phyloP scores from a whole-genome alignment of 2,113 vertebrate species.

The Nothocercus nigrocapillus region DNA sequence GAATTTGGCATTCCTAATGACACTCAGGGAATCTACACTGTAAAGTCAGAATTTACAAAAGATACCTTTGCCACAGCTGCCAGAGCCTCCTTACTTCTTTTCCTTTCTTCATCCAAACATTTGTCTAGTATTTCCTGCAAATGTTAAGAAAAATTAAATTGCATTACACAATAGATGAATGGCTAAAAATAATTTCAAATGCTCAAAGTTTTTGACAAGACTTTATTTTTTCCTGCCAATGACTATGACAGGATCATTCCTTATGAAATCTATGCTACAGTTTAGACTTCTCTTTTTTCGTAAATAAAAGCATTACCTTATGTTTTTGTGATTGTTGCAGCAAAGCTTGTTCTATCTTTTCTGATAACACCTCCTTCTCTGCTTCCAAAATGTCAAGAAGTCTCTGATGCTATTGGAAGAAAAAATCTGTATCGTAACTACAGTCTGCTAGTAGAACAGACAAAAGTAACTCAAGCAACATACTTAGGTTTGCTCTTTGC shows the following conservation, averaged over 20 bases:
- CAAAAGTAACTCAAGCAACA: not conserved
- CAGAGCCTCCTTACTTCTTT: slow-evolving; percentile 73
- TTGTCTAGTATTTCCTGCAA: slow-evolving; percentile 77
- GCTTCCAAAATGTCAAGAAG: slow-evolving; percentile 80
- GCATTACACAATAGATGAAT: not conserved
- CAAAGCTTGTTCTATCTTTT: slow-evolving; percentile 76
- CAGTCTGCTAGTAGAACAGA: not conserved
- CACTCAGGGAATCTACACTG: not conserved
- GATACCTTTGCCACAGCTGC: slow-evolving; percentile 75
- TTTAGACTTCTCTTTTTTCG: not conserved
- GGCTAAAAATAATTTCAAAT: not conserved
- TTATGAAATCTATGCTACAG: not conserved
- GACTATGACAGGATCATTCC: not conserved
- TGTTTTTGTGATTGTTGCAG: slow-evolving; percentile 72
- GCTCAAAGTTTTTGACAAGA: not conserved
- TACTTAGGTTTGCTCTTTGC: not conserved
- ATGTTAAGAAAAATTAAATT: not conserved
- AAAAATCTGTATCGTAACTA: not conserved
- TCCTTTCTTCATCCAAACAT: slow-evolving; percentile 77
- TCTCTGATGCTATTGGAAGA: slow-evolving; percentile 76
- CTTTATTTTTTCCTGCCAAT: not conserved
- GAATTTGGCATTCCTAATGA: not conserved
- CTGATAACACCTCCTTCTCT: slow-evolving; percentile 74
- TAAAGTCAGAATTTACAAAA: not conserved
- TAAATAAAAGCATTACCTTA: slow-evolving; percentile 70